These are phyloP conservation scores for Neoniphon sammara DNA, from an alignment of 2,797 vertebrate genomes.

Conservation along the genomic window DNA sequence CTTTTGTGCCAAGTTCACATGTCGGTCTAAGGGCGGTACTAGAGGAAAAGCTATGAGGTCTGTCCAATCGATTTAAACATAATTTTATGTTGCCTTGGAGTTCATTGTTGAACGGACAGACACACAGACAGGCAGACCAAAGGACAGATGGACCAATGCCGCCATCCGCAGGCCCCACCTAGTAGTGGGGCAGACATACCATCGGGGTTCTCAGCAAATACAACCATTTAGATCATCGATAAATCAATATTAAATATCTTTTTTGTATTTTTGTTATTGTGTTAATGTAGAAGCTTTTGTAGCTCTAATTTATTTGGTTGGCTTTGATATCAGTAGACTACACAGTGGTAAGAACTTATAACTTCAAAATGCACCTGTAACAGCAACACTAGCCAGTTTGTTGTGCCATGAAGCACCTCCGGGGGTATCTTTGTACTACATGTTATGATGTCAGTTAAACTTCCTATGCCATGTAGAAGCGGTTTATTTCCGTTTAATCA, in stretches of 20 bases:
- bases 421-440: slow-evolving; percentile 20
- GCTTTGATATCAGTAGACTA: not conserved
- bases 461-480: slow-evolving; percentile 22
- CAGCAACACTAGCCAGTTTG: not conserved
- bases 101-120: too few species aligned
- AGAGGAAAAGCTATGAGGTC: too few species aligned
- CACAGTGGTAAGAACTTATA: not conserved
- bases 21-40: too few species aligned
- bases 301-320: not conserved
- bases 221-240: not conserved
- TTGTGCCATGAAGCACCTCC: not conserved
- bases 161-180: too few species aligned
- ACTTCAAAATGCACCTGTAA: slow-evolving; percentile 6
- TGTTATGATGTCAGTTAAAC: slow-evolving; percentile 12
- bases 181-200: too few species aligned
- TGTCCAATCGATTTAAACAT: too few species aligned
- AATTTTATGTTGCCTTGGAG: too few species aligned
- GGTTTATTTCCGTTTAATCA: slow-evolving; percentile 47
- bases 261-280: not conserved
- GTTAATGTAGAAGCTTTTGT: not conserved
- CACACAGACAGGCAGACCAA: too few species aligned
- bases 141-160: too few species aligned
- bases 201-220: not conserved
- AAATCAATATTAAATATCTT: not conserved
- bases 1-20: too few species aligned